Percentiles rank a stretch among this genome's conserved stretches.
Conservation (phyloP, 2,113 vertebrate genomes). For the Peromyscus californicus region DNA sequence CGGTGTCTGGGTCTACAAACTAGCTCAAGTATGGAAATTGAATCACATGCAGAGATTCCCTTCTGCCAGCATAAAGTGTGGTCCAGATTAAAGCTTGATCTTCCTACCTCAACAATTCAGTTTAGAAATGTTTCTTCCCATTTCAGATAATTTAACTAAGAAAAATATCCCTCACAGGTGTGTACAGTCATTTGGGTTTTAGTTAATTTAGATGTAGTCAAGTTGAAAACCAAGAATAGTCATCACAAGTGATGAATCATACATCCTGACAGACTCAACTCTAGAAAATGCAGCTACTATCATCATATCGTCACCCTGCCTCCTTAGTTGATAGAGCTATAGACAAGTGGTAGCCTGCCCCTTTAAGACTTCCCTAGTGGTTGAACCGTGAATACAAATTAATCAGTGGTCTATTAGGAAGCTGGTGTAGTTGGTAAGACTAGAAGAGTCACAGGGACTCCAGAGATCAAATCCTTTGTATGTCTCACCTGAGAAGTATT, state of each 20-base stretch:
- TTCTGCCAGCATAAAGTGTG: neutral
- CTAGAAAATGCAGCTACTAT: neutral
- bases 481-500: too few species aligned
- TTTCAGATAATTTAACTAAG: neutral
- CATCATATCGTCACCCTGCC: neutral
- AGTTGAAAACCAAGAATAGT: neutral
- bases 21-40: too few species aligned
- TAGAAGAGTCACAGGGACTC: too few species aligned
- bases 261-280: neutral
- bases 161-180: neutral
- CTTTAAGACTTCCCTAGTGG: neutral
- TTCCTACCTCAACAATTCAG: neutral
- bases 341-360: neutral
- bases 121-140: neutral
- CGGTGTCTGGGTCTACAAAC: too few species aligned
- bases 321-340: neutral
- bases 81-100: neutral
- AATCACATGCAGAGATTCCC: neutral
- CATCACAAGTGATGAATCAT: neutral
- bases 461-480: too few species aligned
- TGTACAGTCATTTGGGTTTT: neutral
- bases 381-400: neutral
- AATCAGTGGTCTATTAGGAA: neutral
- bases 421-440: too few species aligned
- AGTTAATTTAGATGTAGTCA: neutral